Percentiles rank a stretch among this genome's conserved stretches.
Conservation (phyloP, 2,113 vertebrate species). For the Mustela lutreola region DNA sequence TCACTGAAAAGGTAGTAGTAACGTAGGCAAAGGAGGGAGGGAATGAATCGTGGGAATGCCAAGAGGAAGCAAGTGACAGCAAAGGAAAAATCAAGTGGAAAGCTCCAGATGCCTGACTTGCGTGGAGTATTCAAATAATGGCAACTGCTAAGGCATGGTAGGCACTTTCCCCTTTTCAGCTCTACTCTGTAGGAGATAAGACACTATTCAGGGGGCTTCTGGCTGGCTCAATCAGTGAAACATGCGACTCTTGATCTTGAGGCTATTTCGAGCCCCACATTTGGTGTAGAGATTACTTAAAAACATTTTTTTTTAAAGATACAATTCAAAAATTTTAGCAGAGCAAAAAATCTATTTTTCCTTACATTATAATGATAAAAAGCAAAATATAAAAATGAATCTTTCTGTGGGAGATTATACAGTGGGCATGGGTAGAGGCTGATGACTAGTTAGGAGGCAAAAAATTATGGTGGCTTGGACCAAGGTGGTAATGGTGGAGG, state of each 20-base stretch:
- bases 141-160: neutral
- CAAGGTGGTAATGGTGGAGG: neutral
- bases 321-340: neutral
- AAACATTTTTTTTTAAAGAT: neutral
- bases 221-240: neutral
- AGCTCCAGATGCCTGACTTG: neutral
- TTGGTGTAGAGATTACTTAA: neutral
- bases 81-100: neutral
- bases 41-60: neutral
- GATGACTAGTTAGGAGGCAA: neutral
- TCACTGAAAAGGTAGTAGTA: neutral
- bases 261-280: neutral
- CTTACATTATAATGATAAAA: neutral
- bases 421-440: neutral
- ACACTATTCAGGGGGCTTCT: neutral
- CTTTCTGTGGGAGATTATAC: neutral
- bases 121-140: neutral
- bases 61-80: neutral
- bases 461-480: neutral
- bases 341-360: neutral
- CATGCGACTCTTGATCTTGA: neutral
- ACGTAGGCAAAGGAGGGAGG: neutral
- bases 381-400: neutral
- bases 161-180: neutral
- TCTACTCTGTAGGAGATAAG: neutral